Percentiles rank a stretch among this genome's conserved stretches.
phyloP scores from a whole-genome alignment of 1,140 invertebrate genomes.

The Trachymyrmex septentrionalis region DNA sequence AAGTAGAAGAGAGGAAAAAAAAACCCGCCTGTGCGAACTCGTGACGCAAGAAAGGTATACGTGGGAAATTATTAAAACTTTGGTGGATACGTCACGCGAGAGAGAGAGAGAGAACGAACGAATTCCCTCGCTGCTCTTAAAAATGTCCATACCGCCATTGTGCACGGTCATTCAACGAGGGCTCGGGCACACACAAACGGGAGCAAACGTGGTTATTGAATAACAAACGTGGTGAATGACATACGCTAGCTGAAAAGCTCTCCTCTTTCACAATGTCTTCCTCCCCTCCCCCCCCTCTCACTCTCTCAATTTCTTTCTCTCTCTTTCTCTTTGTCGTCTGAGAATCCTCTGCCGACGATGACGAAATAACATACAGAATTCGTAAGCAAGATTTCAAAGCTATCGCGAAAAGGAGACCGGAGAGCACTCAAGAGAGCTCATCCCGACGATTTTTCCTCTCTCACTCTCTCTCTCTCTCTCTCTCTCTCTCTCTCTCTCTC shows the following conservation, averaged over 20 bases:
- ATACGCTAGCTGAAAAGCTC: constrained; percentile 30
- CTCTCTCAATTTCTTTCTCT: no score
- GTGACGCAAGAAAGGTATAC: constrained; percentile 19
- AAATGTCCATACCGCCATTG: constrained; percentile 54
- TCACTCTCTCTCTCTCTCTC: no score
- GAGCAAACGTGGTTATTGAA: constrained; percentile 52
- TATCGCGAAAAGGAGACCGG: neutral
- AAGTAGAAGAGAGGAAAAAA: neutral
- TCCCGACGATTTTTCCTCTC: neutral
- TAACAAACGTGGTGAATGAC: constrained; percentile 57
- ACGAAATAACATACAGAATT: constrained; percentile 50
- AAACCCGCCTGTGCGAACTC: neutral
- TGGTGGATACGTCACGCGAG: constrained; percentile 19
- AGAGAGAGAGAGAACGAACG: constrained; percentile 24
- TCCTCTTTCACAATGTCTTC: neutral
- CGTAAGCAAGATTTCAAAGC: constrained; percentile 38
- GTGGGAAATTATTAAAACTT: constrained; percentile 60
- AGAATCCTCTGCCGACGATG: constrained; percentile 27
- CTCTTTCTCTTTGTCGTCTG: neutral
- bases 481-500: no score
- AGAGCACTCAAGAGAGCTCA: neutral
- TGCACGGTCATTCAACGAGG: constrained; percentile 55
- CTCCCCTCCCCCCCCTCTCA: neutral
- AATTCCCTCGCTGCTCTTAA: constrained; percentile 50
- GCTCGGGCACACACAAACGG: constrained; percentile 22